phyloP scores from a whole-genome alignment of 1,140 invertebrate genomes.

The Campoletis sonorensis region DNA sequence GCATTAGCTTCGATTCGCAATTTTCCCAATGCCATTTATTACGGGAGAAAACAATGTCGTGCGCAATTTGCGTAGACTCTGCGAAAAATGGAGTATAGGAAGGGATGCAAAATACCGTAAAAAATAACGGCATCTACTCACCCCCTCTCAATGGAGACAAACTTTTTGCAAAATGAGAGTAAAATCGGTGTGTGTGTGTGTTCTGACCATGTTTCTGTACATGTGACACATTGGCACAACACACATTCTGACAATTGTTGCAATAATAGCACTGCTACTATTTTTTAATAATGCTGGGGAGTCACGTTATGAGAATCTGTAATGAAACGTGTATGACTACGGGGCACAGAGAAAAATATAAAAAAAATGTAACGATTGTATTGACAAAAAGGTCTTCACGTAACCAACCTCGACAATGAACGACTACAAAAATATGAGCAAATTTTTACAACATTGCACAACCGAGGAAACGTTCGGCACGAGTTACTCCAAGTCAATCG shows the following conservation, averaged over 20 bases:
- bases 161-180: constrained; percentile 14
- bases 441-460: background rate
- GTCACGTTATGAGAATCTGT: constrained; percentile 56
- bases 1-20: constrained; percentile 48
- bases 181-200: background rate
- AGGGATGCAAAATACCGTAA: constrained; percentile 52
- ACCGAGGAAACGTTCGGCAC: background rate
- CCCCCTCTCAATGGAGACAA: background rate
- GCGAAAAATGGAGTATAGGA: background rate
- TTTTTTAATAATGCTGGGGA: constrained; percentile 57
- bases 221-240: background rate
- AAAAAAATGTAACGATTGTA: constrained; percentile 57
- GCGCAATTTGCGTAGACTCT: constrained; percentile 51
- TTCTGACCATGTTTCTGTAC: background rate
- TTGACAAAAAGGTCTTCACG: constrained; percentile 58
- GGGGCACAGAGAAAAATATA: constrained; percentile 2
- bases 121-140: constrained; percentile 50
- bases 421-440: background rate
- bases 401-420: constrained; percentile 49
- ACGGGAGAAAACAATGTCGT: constrained; percentile 55
- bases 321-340: constrained; percentile 52
- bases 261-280: constrained; percentile 37
- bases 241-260: constrained; percentile 2
- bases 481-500: too few species aligned
- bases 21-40: constrained; percentile 61